Evolutionary conservation across 2,113 vertebrate genomes (phyloP).

Genomic region (Petrocephalus zakoni): DNA sequence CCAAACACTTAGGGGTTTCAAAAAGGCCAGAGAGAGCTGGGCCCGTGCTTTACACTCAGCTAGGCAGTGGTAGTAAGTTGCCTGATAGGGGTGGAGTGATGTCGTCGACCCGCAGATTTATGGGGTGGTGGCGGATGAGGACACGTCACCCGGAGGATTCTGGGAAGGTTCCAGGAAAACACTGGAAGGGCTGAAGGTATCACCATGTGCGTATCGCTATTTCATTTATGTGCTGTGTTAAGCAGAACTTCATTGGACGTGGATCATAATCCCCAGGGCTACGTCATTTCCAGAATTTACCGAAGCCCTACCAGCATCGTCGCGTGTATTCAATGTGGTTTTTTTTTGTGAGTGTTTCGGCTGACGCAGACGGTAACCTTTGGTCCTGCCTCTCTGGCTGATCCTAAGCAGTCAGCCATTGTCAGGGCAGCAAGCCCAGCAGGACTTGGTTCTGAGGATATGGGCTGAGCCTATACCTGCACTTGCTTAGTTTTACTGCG

Average conservation of each 20-base stretch:
- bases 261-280: background rate
- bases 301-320: background rate
- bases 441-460: background rate
- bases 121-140: constrained; percentile 11
- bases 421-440: background rate
- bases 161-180: background rate
- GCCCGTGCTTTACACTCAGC: background rate
- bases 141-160: background rate
- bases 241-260: background rate
- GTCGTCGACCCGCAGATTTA: constrained; percentile 37
- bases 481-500: background rate
- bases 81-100: background rate
- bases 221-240: constrained; percentile 20
- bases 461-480: background rate
- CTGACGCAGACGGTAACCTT: background rate
- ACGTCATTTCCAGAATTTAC: background rate
- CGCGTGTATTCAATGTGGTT: background rate
- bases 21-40: background rate
- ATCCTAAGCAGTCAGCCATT: background rate
- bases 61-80: background rate
- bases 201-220: background rate
- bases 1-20: background rate
- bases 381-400: background rate
- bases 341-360: background rate
- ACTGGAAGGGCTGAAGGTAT: constrained; percentile 5